Conservation (phyloP, 2,888 invertebrate genomes). For the Chirona hameri region DNA sequence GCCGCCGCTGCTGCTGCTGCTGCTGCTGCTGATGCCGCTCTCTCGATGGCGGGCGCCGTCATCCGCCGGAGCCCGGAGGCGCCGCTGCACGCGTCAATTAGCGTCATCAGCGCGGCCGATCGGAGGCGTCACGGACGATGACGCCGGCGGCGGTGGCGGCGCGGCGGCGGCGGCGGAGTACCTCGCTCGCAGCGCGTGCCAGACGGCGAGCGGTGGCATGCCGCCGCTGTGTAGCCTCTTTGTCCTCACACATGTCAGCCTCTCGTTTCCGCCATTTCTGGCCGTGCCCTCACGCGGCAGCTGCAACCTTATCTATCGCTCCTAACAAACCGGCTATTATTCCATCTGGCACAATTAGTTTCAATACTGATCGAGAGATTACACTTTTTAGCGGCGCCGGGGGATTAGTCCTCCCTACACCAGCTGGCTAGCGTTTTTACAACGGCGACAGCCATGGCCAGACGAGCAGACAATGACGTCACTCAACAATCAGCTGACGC, state of each 20-base stretch:
- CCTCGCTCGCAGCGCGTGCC: too few relatives aligned
- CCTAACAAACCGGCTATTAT: constrained; percentile 1
- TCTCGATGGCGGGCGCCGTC: background rate
- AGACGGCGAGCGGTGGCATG: background rate
- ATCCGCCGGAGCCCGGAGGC: background rate
- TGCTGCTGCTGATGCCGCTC: background rate
- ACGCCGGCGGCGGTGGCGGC: background rate
- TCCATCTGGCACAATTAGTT: constrained; percentile 8
- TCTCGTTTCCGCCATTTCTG: background rate
- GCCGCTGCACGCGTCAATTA: constrained; percentile 24
- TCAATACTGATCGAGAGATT: constrained; percentile 6
- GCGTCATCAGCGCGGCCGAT: background rate
- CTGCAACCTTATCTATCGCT: background rate
- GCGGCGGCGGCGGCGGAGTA: too few relatives aligned
- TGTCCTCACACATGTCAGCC: background rate
- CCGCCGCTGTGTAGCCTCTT: background rate
- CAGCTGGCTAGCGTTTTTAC: background rate
- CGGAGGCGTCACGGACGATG: background rate
- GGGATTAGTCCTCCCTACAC: background rate
- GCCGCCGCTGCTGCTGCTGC: too few relatives aligned
- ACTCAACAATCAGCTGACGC: too few relatives aligned
- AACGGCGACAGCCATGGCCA: too few relatives aligned
- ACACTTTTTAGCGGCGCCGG: background rate
- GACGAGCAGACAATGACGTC: too few relatives aligned
- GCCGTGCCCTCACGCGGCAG: background rate